phyloP scores from a whole-genome alignment of 2,888 invertebrate species.

The Parascotia fuliginaria region DNA sequence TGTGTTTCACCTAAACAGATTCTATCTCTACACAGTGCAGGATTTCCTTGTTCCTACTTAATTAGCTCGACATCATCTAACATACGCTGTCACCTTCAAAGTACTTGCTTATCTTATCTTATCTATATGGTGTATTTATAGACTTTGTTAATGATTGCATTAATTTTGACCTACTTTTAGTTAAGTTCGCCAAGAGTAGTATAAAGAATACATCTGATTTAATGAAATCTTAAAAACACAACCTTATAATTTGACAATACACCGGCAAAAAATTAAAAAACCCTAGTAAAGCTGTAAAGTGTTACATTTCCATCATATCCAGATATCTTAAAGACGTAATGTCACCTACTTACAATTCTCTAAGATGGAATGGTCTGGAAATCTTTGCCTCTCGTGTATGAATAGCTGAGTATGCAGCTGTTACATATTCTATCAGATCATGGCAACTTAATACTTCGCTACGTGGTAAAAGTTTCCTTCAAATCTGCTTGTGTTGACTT shows the following conservation, averaged over 20 bases:
- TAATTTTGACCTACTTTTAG: not conserved
- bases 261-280: too few species aligned
- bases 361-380: slow-evolving; percentile 1
- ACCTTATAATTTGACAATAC: too few species aligned
- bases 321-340: slow-evolving; percentile 5
- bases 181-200: too few species aligned
- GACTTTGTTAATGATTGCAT: not conserved
- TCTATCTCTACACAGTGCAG: slow-evolving; percentile 35
- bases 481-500: not conserved
- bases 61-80: slow-evolving; percentile 19
- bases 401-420: slow-evolving; percentile 2
- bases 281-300: too few species aligned
- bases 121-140: slow-evolving; percentile 1
- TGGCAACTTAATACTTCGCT: not conserved
- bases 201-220: too few species aligned
- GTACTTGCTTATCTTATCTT: slow-evolving; percentile 2
- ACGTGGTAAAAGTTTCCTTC: not conserved
- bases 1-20: slow-evolving; percentile 43
- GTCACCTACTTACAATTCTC: slow-evolving; percentile 2
- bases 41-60: slow-evolving; percentile 36
- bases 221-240: not conserved
- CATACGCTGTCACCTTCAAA: not conserved
- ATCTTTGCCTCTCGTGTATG: slow-evolving; percentile 1
- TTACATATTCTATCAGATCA: slow-evolving; percentile 4
- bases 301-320: slow-evolving; percentile 11